Percentiles rank a stretch among this genome's conserved stretches.
Evolutionary conservation across 2,113 vertebrate species (phyloP).

Genomic region (Naja naja): DNA sequence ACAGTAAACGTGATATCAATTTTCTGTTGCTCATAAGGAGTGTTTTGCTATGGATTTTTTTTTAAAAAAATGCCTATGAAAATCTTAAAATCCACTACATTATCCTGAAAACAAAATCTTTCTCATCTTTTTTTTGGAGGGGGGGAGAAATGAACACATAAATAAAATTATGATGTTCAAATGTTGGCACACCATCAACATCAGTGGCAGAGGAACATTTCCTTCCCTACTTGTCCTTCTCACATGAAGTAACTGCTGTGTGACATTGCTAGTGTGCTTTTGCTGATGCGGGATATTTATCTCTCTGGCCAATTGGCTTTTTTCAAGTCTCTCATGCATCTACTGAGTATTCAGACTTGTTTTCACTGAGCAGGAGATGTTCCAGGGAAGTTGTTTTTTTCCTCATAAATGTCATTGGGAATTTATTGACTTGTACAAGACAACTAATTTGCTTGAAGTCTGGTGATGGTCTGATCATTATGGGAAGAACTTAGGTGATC

Average conservation of each 20-base stretch:
- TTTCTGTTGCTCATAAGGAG: background rate
- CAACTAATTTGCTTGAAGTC: constrained; percentile 19
- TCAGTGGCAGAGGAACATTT: background rate
- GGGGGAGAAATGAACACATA: background rate
- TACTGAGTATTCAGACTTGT: background rate
- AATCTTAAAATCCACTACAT: background rate
- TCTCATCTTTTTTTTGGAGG: background rate
- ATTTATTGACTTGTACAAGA: constrained; percentile 34
- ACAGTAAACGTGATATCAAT: background rate
- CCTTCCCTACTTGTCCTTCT: background rate
- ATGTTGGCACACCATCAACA: background rate
- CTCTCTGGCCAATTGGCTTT: background rate
- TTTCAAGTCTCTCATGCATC: background rate
- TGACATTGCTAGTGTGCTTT: background rate
- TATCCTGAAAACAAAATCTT: background rate
- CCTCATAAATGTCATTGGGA: constrained; percentile 10
- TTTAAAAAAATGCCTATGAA: background rate
- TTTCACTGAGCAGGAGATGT: background rate
- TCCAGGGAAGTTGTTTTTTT: background rate
- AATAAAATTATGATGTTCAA: background rate
- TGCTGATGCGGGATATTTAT: background rate
- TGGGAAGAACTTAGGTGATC: constrained; percentile 8
- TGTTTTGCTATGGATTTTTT: background rate
- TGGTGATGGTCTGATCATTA: constrained; percentile 26
- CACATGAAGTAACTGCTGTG: background rate